Conservation (phyloP, 2,113 vertebrate species). For the Sinocyclocheilus rhinocerous region DNA sequence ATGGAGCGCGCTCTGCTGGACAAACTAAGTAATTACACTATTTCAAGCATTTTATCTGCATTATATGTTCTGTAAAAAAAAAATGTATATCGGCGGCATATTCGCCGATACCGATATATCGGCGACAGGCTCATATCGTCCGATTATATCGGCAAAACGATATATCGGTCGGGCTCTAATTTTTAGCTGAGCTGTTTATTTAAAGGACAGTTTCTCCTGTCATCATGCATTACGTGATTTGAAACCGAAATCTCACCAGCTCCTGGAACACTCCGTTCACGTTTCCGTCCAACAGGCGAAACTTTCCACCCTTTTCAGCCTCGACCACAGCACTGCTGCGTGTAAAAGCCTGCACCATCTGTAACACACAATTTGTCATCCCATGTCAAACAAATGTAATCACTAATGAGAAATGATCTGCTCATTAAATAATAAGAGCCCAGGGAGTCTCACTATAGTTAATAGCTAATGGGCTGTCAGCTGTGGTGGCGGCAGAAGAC, state of each 20-base stretch:
- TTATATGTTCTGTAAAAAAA: too few species aligned
- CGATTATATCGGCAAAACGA: too few species aligned
- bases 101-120: too few species aligned
- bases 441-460: neutral
- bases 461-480: neutral
- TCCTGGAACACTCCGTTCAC: slow-evolving; percentile 87
- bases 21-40: too few species aligned
- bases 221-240: too few species aligned
- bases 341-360: slow-evolving; percentile 93
- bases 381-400: neutral
- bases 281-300: slow-evolving; percentile 85
- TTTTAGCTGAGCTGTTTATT: neutral
- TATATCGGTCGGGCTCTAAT: too few species aligned
- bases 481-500: slow-evolving; percentile 13
- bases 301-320: slow-evolving; percentile 83
- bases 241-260: slow-evolving; percentile 74
- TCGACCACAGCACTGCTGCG: slow-evolving; percentile 83
- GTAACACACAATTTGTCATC: slow-evolving; percentile 12
- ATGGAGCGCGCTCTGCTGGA: too few species aligned
- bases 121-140: too few species aligned
- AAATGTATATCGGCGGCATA: too few species aligned
- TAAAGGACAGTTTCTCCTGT: neutral
- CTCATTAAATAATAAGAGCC: neutral
- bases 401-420: neutral
- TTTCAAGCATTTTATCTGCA: too few species aligned